phyloP scores from a whole-genome alignment of 2,888 invertebrate species.

The Globia sparganii region DNA sequence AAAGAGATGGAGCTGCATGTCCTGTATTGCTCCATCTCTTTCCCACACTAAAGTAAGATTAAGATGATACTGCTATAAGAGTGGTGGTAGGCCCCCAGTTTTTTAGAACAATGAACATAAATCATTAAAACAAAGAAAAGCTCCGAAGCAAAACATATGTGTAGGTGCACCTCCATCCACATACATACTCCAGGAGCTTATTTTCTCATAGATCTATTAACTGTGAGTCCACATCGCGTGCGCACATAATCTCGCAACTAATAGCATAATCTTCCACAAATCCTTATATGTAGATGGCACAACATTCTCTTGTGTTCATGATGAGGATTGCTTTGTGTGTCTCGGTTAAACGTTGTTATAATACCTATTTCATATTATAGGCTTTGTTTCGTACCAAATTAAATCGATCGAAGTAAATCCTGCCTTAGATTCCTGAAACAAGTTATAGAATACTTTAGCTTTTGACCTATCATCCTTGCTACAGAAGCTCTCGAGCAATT shows the following conservation, averaged over 20 bases:
- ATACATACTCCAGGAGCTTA: slow-evolving; percentile 15
- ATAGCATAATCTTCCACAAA: slow-evolving; percentile 58
- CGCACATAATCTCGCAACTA: slow-evolving; percentile 59
- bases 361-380: slow-evolving; percentile 28
- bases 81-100: too few relatives aligned
- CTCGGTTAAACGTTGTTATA: slow-evolving; percentile 22
- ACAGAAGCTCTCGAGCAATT: background rate
- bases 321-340: slow-evolving; percentile 32
- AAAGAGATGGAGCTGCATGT: too few relatives aligned
- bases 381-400: slow-evolving; percentile 27
- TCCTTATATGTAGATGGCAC: slow-evolving; percentile 58
- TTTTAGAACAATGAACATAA: background rate
- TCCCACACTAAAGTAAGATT: too few relatives aligned
- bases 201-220: slow-evolving; percentile 44
- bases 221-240: slow-evolving; percentile 52
- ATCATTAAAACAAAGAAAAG: slow-evolving; percentile 14
- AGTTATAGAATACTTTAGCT: background rate
- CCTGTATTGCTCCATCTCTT: too few relatives aligned
- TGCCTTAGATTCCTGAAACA: background rate
- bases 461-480: background rate
- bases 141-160: background rate
- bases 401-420: background rate
- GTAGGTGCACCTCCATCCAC: background rate
- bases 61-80: too few relatives aligned
- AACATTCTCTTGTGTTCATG: slow-evolving; percentile 55